Percentiles rank a stretch among this genome's conserved stretches.
Evolutionary conservation across 1,140 invertebrate genomes (phyloP).

Genomic region (Drosophila chauvacae): DNA sequence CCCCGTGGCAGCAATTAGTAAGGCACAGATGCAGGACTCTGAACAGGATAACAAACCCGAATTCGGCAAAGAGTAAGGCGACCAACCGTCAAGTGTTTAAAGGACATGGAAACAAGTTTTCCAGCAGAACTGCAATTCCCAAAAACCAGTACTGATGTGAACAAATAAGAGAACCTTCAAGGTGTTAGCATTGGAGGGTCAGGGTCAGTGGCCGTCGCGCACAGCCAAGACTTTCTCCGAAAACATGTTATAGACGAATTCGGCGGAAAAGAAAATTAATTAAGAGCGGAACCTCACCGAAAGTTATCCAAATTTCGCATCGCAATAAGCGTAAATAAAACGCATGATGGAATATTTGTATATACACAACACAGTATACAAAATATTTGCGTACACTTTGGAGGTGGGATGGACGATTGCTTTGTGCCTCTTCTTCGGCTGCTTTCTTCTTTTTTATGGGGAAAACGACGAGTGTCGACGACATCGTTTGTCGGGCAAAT

Average conservation of each 20-base stretch:
- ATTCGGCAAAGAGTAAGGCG: background rate
- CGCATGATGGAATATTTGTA: conserved; percentile 41
- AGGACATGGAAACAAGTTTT: background rate
- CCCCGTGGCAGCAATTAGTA: conserved; percentile 12
- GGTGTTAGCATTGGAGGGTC: background rate
- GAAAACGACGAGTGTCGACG: conserved; percentile 44
- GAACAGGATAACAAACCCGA: background rate
- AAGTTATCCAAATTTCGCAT: conserved; percentile 13
- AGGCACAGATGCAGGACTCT: background rate
- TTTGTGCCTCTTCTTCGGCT: conserved; percentile 30
- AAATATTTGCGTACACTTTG: conserved; percentile 35
- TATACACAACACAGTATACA: conserved; percentile 18
- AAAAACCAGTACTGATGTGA: background rate
- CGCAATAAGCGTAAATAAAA: conserved; percentile 42
- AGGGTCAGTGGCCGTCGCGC: background rate
- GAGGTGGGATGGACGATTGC: conserved; percentile 18
- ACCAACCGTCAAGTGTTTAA: background rate
- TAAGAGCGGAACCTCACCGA: background rate
- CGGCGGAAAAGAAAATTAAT: conserved; percentile 3
- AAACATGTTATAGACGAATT: conserved; percentile 1
- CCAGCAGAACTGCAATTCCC: background rate
- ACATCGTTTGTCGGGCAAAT: conserved; percentile 53
- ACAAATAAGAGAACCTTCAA: background rate
- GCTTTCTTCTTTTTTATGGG: conserved; percentile 1
- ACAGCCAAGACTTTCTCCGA: background rate